phyloP scores from a whole-genome alignment of 1,140 invertebrate species.

The Magallana angulata region DNA sequence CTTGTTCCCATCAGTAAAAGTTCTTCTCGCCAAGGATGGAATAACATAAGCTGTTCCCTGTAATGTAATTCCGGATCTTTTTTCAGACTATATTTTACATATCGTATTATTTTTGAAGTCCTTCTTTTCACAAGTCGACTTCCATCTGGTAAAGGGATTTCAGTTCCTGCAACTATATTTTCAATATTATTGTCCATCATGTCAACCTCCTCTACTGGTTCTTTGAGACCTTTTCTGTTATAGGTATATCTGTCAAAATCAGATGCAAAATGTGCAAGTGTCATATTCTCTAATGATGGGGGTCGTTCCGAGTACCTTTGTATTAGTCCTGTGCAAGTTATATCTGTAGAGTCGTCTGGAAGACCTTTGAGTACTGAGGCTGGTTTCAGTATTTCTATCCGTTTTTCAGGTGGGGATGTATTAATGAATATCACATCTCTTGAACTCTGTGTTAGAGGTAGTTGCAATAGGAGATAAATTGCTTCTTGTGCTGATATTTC shows the following conservation, averaged over 20 bases:
- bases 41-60: no score
- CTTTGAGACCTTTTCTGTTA: slow-evolving; percentile 4
- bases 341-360: slow-evolving; percentile 51
- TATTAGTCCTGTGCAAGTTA: slow-evolving; percentile 44
- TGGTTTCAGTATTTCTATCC: slow-evolving; percentile 53
- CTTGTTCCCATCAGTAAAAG: no score
- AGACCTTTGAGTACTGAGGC: slow-evolving; percentile 6
- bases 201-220: not conserved
- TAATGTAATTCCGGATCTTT: no score
- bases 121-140: not conserved
- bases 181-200: not conserved
- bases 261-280: slow-evolving; percentile 44
- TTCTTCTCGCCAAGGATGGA: no score
- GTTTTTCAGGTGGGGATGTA: slow-evolving; percentile 57
- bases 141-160: not conserved
- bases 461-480: slow-evolving; percentile 54
- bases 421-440: slow-evolving; percentile 52
- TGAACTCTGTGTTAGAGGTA: slow-evolving; percentile 47
- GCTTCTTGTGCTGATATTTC: slow-evolving; percentile 62
- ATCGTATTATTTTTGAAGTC: no score
- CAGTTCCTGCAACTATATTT: not conserved
- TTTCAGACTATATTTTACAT: no score
- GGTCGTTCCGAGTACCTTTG: slow-evolving; percentile 46
- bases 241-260: slow-evolving; percentile 27
- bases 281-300: slow-evolving; percentile 38